Evolutionary conservation across 2,888 invertebrate species (phyloP), one percentile per base, ranked within the genome.

Genomic region (Pimpla rufipes): DNA sequence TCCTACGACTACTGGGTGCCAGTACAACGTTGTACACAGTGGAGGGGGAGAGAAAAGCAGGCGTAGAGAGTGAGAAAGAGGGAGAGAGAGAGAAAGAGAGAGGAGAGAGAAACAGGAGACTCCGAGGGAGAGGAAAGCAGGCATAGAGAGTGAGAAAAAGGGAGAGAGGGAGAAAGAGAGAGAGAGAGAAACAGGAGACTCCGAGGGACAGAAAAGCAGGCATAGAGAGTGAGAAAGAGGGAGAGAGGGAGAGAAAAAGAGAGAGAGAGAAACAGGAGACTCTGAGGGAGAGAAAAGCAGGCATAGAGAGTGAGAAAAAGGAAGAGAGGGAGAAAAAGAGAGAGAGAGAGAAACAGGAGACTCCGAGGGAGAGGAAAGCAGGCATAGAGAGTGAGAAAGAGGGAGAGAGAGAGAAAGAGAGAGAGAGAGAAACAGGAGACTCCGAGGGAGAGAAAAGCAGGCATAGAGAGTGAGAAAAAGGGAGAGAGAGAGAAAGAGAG

Each of bases 21-120:
- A 7, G 16, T 47, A 75, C 16, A 21, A 59, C 16, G 55, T 47
- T 66, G 45, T 52, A 78, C 35, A 40, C 23, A 67, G 50, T 18
- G 18, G 29, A 68, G 21, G 37, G 37, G 29, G 23, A 50, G 40
- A 21, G 8, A 45, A 67, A 77, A 5, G 1, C 10, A 52, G 21
- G 18, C 0, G 11, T 3, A 55, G 45, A 55, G 18, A 47, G 37
- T 50, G 23, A 52, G 35, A 45, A 6, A 47, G 73, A 74, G 35
- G 42, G 10, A 45, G 18, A 47, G 37, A 50, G 40, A 35, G 2
- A 35, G 75, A 76, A 18, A 52, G 18, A 21, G 16, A 50, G 7
- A 21, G 18, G 6, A 52, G 42, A 52, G 29, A 13, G 42, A 42
- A 7, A 42, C 13, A 42, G 42, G 7, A 80, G n/a, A n/a, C n/a